Conservation (phyloP, 2,888 invertebrate genomes). For the Acrobasis suavella region DNA sequence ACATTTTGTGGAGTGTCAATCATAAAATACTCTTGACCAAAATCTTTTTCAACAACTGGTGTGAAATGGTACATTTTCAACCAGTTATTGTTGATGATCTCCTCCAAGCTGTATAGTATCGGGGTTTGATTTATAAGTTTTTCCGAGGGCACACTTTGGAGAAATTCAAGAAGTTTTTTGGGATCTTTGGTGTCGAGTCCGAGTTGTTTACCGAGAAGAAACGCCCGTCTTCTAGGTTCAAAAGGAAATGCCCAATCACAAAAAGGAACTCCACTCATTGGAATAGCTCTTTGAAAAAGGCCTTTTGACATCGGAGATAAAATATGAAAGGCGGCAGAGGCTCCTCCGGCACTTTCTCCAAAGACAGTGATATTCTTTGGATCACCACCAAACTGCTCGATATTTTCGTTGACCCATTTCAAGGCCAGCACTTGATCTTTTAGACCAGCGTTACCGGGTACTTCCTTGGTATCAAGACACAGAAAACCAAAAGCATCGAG, state of each 20-base stretch:
- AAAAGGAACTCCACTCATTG: slow-evolving; percentile 53
- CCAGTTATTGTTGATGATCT: slow-evolving; percentile 34
- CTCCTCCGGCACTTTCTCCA: slow-evolving; percentile 56
- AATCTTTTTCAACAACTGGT: slow-evolving; percentile 57
- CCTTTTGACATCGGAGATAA: slow-evolving; percentile 58
- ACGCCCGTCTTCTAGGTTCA: slow-evolving; percentile 46
- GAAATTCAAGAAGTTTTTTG: slow-evolving; percentile 47
- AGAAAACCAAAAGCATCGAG: slow-evolving; percentile 80
- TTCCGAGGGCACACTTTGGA: slow-evolving; percentile 48
- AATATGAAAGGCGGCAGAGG: slow-evolving; percentile 44
- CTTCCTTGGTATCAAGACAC: slow-evolving; percentile 73
- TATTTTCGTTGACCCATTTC: slow-evolving; percentile 51
- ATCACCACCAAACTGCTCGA: slow-evolving; percentile 51
- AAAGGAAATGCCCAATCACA: slow-evolving; percentile 51
- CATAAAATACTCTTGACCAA: slow-evolving; percentile 50
- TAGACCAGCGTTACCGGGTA: slow-evolving; percentile 83
- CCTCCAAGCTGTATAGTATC: slow-evolving; percentile 45
- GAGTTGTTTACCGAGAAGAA: slow-evolving; percentile 48
- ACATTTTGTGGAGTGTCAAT: slow-evolving; percentile 42
- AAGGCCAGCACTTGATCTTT: slow-evolving; percentile 62
- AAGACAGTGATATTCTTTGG: slow-evolving; percentile 50
- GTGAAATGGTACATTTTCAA: slow-evolving; percentile 50
- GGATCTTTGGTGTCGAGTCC: slow-evolving; percentile 50
- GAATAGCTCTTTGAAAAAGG: slow-evolving; percentile 52
- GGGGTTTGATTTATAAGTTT: slow-evolving; percentile 44